Conservation (phyloP, 2,113 vertebrate genomes). For the Theristicus caerulescens region DNA sequence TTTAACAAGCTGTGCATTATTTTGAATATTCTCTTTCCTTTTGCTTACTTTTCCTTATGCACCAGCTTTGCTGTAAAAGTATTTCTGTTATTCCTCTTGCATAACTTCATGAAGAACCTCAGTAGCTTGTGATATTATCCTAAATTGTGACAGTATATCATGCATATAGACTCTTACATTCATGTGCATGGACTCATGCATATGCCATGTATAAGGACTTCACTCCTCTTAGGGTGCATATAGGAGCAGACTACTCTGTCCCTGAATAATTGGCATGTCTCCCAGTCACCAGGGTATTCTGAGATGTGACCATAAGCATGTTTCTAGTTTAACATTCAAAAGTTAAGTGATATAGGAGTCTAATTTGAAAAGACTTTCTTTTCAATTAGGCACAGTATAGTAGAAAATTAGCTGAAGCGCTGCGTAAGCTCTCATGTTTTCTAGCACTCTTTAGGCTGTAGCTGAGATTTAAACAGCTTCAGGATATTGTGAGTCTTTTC, state of each 20-base stretch:
- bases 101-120: background rate
- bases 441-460: background rate
- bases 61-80: background rate
- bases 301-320: background rate
- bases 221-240: accelerated
- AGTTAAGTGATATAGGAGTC: background rate
- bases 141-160: background rate
- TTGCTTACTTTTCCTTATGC: background rate
- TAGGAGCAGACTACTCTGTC: background rate
- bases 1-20: background rate
- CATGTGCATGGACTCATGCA: background rate
- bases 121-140: background rate
- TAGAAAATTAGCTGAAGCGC: background rate
- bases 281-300: background rate
- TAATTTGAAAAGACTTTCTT: background rate
- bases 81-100: background rate
- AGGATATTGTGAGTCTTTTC: background rate
- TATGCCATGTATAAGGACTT: background rate
- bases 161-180: background rate
- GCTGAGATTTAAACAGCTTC: background rate
- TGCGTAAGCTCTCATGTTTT: background rate
- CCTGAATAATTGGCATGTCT: background rate
- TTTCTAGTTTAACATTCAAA: background rate
- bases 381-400: background rate
- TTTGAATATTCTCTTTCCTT: background rate